A percentile compares a stretch with the other conserved stretches of the same genome.
These are phyloP conservation scores for Selene dorsalis DNA, from an alignment of 2,797 vertebrate species.

Conservation along the genomic window DNA sequence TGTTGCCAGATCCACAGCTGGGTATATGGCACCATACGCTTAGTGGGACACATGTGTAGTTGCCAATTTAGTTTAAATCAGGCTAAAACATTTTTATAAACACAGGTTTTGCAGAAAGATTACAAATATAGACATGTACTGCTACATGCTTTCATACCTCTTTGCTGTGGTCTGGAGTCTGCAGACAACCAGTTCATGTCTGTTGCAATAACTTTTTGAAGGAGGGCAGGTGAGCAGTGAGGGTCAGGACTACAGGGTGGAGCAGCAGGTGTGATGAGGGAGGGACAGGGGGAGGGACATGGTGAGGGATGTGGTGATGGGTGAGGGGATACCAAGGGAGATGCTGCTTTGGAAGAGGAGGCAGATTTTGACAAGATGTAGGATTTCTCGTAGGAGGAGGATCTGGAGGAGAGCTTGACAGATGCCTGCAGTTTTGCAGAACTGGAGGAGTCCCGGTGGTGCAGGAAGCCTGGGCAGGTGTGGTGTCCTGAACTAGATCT, in stretches of 20 bases:
- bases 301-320: slow-evolving; percentile 72
- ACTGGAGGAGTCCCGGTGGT: slow-evolving; percentile 48
- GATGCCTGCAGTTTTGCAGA: slow-evolving; percentile 72
- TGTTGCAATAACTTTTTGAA: slow-evolving; percentile 85
- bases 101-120: no score
- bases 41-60: no score
- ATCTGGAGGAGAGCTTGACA: slow-evolving; percentile 81
- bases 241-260: slow-evolving; percentile 69
- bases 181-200: slow-evolving; percentile 90
- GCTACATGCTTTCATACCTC: slow-evolving; percentile 80
- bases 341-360: slow-evolving; percentile 67
- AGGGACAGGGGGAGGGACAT: slow-evolving; percentile 80
- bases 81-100: no score
- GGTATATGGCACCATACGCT: neutral
- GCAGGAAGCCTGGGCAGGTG: slow-evolving; percentile 65
- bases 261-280: slow-evolving; percentile 66
- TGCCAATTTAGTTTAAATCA: no score
- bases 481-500: slow-evolving; percentile 64
- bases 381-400: slow-evolving; percentile 89
- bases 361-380: slow-evolving; percentile 76
- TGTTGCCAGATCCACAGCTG: neutral
- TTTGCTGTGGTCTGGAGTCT: slow-evolving; percentile 89
- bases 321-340: slow-evolving; percentile 66
- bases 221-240: slow-evolving; percentile 69
- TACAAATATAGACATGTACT: neutral